Base-by-base conservation (phyloP, 2,888 invertebrate genomes). In the Anthophora plumipes region DNA sequence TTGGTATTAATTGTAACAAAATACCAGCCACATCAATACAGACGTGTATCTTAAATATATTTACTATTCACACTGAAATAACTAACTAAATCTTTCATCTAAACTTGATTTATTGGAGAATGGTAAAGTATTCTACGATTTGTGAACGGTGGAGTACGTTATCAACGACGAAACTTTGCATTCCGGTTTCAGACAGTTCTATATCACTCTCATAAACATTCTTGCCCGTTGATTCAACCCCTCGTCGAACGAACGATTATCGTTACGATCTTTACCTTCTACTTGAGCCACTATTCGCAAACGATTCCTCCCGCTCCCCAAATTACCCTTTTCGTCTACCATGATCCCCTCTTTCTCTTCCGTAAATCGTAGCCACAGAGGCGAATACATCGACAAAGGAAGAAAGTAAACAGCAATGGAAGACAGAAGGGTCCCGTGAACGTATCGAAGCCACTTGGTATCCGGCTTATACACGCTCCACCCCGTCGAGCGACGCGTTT, bases 391-490 rank as follows among this genome's bases (percentile, higher is more conserved):
- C 14, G 59, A n/a, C 48, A 48, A 66, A 79, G 80, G 46, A 79
- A 79, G 80, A 79, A 71, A 66, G 79, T 37, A 79, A 79, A 79
- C 80, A 79, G 12, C 37, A 11, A 9, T 48, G 60, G 60, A 79
- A 79, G 79, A 71, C 72, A 63, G 54, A 59, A 54, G 52, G 59
- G 46, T 25, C 69, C 20, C 25, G 39, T 37, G 50, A 68, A 48
- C 46, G 72, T 66, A 72, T 64, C 72, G 74, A 66, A 84, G 78
- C 80, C 80, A 72, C 74, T 72, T 72, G 73, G 73, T 79, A 60
- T 77, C 82, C 75, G 81, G 79, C 85, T 85, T 84, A 77, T 68
- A 64, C 86, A 82, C 84, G 72, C 78, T 66, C 69, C 69, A 31
- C 60, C 68, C 54, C 69, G 59, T 39, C 39, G 50, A 59, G 71